Evolutionary conservation across 23 tunicate genomes (phyloP).

Genomic region (Oikopleura dioica): DNA sequence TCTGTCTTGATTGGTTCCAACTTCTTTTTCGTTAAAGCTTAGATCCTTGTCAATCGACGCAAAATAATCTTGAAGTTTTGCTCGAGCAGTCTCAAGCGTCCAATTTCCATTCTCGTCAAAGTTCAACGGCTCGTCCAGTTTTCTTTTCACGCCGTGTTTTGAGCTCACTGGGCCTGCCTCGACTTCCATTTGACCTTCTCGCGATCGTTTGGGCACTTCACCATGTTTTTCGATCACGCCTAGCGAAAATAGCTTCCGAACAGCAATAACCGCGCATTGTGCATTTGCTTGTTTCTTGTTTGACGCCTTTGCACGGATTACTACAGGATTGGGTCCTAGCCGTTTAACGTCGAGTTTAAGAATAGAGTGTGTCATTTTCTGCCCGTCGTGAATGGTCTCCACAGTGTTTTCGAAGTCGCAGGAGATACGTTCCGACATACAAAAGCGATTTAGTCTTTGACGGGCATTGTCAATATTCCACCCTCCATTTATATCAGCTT

Average conservation of each 20-base stretch:
- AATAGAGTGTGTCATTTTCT: background rate
- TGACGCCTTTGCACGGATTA: background rate
- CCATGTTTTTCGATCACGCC: constrained; percentile 54
- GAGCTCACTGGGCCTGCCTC: constrained; percentile 12
- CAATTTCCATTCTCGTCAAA: constrained; percentile 90
- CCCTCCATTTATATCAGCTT: constrained; percentile 19
- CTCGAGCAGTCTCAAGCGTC: constrained; percentile 61
- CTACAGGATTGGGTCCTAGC: background rate
- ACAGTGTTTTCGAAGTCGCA: constrained; percentile 21
- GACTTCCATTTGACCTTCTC: background rate
- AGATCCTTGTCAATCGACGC: background rate
- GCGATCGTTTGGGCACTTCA: constrained; percentile 2
- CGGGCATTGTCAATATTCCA: constrained; percentile 56
- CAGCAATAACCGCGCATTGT: constrained; percentile 44
- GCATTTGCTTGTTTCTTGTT: constrained; percentile 93
- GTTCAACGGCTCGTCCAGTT: background rate
- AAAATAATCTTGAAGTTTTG: constrained; percentile 39
- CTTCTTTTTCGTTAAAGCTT: background rate
- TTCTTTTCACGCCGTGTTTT: background rate
- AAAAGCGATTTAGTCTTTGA: constrained; percentile 70
- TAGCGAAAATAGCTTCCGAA: constrained; percentile 34
- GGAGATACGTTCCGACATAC: constrained; percentile 34
- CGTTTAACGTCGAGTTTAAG: background rate
- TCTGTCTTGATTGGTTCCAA: background rate
- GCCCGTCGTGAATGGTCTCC: background rate